phyloP scores from a whole-genome alignment of 2,888 invertebrate species.

The Abrostola triplasia region DNA sequence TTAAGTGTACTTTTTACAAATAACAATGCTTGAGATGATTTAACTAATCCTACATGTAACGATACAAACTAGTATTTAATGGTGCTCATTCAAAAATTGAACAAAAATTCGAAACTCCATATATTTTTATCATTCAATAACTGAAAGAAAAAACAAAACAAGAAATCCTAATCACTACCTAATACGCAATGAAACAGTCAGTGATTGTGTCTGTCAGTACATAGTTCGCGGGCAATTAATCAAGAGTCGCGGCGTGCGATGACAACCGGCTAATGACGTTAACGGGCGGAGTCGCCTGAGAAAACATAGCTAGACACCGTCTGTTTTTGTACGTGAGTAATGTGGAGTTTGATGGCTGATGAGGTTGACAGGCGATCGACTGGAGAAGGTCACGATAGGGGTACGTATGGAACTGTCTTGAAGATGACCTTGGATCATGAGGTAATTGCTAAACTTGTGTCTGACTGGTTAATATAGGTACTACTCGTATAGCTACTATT shows the following conservation, averaged over 20 bases:
- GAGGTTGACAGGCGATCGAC: constrained; percentile 44
- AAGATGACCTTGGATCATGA: background rate
- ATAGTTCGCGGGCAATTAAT: constrained; percentile 57
- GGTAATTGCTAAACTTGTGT: background rate
- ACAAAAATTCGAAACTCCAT: background rate
- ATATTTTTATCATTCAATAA: too few relatives aligned
- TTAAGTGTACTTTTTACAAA: too few relatives aligned
- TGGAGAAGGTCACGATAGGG: constrained; percentile 20
- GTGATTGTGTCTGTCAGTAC: constrained; percentile 57
- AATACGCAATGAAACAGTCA: constrained; percentile 45
- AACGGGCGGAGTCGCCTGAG: constrained; percentile 59
- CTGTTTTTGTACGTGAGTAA: constrained; percentile 53
- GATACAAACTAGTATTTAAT: too few relatives aligned
- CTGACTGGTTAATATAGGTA: background rate
- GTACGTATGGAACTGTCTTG: background rate
- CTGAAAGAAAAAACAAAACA: constrained; percentile 14
- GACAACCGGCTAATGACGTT: constrained; percentile 64
- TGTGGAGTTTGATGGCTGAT: constrained; percentile 32
- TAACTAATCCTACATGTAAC: too few relatives aligned
- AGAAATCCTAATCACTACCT: constrained; percentile 27
- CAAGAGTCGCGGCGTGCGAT: constrained; percentile 52
- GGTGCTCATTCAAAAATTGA: background rate
- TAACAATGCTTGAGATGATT: too few relatives aligned
- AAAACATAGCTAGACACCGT: constrained; percentile 57
- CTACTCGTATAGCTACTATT: too few relatives aligned